phyloP scores from a whole-genome alignment of 2,113 vertebrate species.

The Megalops atlanticus region DNA sequence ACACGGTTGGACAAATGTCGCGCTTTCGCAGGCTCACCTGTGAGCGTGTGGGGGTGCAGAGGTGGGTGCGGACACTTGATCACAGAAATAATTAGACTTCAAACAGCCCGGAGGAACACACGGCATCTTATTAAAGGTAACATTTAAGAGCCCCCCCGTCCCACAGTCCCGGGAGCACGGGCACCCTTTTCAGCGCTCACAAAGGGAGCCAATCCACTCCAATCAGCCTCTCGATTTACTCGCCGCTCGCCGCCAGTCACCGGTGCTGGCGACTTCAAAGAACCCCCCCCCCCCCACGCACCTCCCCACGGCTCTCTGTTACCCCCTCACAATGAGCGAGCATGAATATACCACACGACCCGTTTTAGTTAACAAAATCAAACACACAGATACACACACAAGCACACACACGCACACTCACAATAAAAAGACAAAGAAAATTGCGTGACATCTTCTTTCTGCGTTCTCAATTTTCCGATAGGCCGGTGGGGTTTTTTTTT shows the following conservation, averaged over 20 bases:
- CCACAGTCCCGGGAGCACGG: slow-evolving; percentile 47
- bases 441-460: not conserved
- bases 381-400: slow-evolving; percentile 11
- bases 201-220: slow-evolving; percentile 41
- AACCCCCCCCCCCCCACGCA: slow-evolving; percentile 38
- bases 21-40: slow-evolving; percentile 10
- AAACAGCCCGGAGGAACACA: slow-evolving; percentile 38
- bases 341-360: not conserved
- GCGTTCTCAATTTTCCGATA: slow-evolving; percentile 62
- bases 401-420: slow-evolving; percentile 9
- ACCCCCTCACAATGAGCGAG: not conserved
- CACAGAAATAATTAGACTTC: slow-evolving; percentile 56
- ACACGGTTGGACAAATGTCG: slow-evolving; percentile 30
- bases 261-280: slow-evolving; percentile 43
- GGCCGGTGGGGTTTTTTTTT: slow-evolving; percentile 51
- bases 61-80: slow-evolving; percentile 47
- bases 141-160: slow-evolving; percentile 46
- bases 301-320: slow-evolving; percentile 28
- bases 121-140: slow-evolving; percentile 44
- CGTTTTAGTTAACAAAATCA: slow-evolving; percentile 44
- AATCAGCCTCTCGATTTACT: slow-evolving; percentile 37
- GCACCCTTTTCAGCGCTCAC: slow-evolving; percentile 58
- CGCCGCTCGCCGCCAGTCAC: slow-evolving; percentile 19
- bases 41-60: slow-evolving; percentile 10
- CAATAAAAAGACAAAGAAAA: not conserved